Base-by-base conservation (phyloP, 2,113 vertebrate genomes). In the Malurus elegans region DNA sequence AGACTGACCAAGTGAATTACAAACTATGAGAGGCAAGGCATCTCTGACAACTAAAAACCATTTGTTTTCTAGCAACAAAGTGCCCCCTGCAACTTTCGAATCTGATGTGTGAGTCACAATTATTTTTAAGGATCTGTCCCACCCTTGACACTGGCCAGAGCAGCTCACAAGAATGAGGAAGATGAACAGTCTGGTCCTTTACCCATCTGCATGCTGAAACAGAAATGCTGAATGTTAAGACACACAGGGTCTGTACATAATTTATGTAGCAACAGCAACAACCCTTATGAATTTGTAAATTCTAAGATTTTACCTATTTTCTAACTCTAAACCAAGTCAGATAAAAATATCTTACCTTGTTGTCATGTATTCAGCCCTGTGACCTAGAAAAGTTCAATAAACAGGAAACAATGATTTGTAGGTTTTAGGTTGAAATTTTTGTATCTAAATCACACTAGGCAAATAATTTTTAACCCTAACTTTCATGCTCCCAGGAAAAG, bases 351-450 rank as follows among this genome's bases (percentile, higher is more conserved):
- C 93, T 97, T 99, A 99, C 99, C 99, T 99, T 96, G 99, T 99
- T 90, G 99, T 99, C 98, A 99, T 99, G 97, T 99, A 99, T 95
- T 99, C 99, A 91, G 98, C 98, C 97, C 98, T 98, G 96, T 99
- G 98, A 98, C 99, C 99, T 99, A 97, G n/a, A 96, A 93, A 96
- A 93, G 93, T 72, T 92, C 34, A 95, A 80, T 12, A 48, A 91
- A 91, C 12, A 96, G 26, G 14, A 92, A 93, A 89, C 20, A 83
- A 89, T 38, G 26, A 91, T 61, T 87, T 95, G 38, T 56, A 85
- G 14, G 53, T 26, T 88, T 90, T 61, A 72, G 20, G 72, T 64
- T 81, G 9, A 73, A 67, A 24, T 64, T 85, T 86, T 71, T 91
- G 8, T 11, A 64, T 29, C 66, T 65, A 64, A 80, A 47, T 57